Evolutionary conservation across 2,113 vertebrate genomes (phyloP).

Genomic region (Microcebus murinus): DNA sequence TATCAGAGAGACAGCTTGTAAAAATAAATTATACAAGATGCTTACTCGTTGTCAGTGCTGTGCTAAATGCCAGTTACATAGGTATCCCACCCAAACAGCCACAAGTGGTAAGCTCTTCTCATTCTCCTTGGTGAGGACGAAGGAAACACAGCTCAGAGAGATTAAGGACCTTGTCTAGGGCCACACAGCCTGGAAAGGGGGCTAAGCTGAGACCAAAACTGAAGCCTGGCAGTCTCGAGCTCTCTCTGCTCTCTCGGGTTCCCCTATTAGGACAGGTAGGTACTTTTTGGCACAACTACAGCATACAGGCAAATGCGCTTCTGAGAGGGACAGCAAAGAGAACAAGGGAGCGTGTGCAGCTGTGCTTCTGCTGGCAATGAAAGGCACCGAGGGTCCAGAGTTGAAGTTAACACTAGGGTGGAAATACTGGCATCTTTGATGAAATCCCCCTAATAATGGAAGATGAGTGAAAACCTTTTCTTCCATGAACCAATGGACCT

Average conservation of each 20-base stretch:
- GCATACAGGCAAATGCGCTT: rapidly evolving
- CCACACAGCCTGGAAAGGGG: background rate
- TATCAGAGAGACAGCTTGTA: background rate
- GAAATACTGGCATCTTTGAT: background rate
- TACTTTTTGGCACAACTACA: background rate
- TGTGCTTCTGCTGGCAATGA: rapidly evolving
- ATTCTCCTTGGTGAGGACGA: background rate
- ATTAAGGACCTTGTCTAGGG: background rate
- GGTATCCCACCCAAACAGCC: background rate
- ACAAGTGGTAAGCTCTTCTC: background rate
- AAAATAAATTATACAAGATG: background rate
- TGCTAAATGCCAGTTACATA: rapidly evolving
- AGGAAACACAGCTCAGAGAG: background rate
- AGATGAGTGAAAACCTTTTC: background rate
- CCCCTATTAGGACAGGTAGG: background rate
- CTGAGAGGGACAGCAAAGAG: background rate
- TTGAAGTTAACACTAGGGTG: background rate
- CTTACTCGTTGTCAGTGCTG: background rate
- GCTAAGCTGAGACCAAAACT: background rate
- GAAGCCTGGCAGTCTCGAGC: background rate
- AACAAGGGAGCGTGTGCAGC: rapidly evolving
- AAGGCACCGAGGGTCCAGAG: background rate
- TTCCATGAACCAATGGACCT: background rate
- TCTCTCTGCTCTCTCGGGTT: background rate
- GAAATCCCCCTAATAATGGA: background rate